phyloP scores from a whole-genome alignment of 2,888 invertebrate species.

The Charanyca ferruginea region DNA sequence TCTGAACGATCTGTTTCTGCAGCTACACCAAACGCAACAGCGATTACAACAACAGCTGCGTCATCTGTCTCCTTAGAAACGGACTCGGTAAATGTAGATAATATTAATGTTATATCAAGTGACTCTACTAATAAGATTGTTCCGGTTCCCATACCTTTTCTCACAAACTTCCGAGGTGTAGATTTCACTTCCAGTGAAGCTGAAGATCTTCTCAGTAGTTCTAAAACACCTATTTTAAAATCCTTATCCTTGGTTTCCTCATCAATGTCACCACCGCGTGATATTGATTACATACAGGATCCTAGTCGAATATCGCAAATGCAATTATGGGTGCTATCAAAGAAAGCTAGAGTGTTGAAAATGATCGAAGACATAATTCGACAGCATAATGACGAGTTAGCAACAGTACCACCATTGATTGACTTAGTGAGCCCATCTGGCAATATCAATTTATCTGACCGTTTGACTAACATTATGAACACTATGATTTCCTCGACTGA shows the following conservation, averaged over 20 bases:
- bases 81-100: slow-evolving; percentile 68
- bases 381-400: slow-evolving; percentile 86
- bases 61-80: slow-evolving; percentile 71
- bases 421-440: slow-evolving; percentile 76
- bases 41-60: slow-evolving; percentile 62
- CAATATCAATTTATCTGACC: slow-evolving; percentile 78
- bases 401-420: slow-evolving; percentile 78
- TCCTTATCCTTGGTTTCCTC: slow-evolving; percentile 63
- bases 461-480: slow-evolving; percentile 83
- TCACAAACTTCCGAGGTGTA: slow-evolving; percentile 78
- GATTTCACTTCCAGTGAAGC: slow-evolving; percentile 72
- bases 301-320: slow-evolving; percentile 80
- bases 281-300: slow-evolving; percentile 72
- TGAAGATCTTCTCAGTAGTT: slow-evolving; percentile 58
- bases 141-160: slow-evolving; percentile 79
- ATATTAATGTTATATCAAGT: slow-evolving; percentile 57
- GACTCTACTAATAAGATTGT: slow-evolving; percentile 73
- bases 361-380: slow-evolving; percentile 88
- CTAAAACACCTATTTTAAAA: slow-evolving; percentile 53
- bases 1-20: slow-evolving; percentile 43
- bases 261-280: slow-evolving; percentile 65
- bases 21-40: slow-evolving; percentile 49
- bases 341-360: slow-evolving; percentile 87
- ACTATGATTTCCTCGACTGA: slow-evolving; percentile 80
- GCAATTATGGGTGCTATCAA: slow-evolving; percentile 87